These are phyloP conservation scores for Rhinogobius similis DNA, from an alignment of 2,113 vertebrate genomes.

Conservation along the genomic window DNA sequence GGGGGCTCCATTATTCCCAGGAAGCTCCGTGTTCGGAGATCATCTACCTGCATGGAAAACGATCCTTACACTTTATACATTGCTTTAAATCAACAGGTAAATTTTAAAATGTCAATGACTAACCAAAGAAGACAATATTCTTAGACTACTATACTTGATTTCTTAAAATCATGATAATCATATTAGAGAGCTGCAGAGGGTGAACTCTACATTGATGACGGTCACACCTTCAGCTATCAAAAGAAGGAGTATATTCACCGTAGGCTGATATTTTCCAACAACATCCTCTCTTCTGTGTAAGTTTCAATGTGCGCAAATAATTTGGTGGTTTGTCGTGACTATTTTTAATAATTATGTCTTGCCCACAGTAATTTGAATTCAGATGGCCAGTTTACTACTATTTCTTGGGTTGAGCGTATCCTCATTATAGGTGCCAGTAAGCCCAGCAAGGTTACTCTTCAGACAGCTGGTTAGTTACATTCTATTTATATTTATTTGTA, in stretches of 20 bases:
- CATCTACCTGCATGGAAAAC: conserved; percentile 84
- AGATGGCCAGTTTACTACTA: conserved; percentile 78
- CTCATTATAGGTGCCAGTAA: conserved; percentile 83
- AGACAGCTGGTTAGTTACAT: conserved; percentile 75
- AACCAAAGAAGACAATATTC: neutral
- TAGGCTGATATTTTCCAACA: conserved; percentile 78
- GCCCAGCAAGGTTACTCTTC: conserved; percentile 78
- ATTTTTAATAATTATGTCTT: neutral
- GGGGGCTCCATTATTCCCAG: conserved; percentile 87
- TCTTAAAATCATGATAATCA: neutral
- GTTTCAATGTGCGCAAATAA: neutral
- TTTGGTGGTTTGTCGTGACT: neutral
- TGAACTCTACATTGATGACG: conserved; percentile 88
- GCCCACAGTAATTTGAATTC: conserved; percentile 77
- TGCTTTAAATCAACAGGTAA: conserved; percentile 83
- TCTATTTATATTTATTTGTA: neutral
- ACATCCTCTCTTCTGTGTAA: conserved; percentile 83
- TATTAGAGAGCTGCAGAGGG: conserved; percentile 84
- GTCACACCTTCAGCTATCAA: conserved; percentile 85
- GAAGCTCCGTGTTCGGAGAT: conserved; percentile 84
- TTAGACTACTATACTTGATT: neutral
- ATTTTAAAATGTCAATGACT: neutral
- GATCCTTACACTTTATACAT: conserved; percentile 89
- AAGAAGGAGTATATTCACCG: conserved; percentile 82
- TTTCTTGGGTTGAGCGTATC: conserved; percentile 84